Evolutionary conservation across 2,888 invertebrate species (phyloP), one percentile per base, ranked within the genome.

Genomic region (Lysandra bellargus): DNA sequence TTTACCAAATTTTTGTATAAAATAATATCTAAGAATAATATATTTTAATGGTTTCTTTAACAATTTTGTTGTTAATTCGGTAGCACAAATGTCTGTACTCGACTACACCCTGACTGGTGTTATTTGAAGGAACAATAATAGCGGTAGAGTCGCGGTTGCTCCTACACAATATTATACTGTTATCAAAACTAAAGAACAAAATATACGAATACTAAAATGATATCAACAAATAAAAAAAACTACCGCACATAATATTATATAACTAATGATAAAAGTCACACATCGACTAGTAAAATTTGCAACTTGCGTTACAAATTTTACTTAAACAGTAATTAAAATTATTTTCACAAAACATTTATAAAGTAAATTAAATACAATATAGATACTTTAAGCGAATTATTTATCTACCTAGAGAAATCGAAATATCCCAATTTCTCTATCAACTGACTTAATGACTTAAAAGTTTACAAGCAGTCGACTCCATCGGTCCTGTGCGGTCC

Each of bases 51-150:
- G 23, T 53, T 69, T 33, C 49, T 88, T 88, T 84, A 85, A 86
- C 84, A 86, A 85, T 89, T 90, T 88, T 90, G 89, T 90, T 89
- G 88, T 88, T 88, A 88, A 88, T 89, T 89, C 89, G 85, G 90
- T 88, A 88, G 87, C 88, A 86, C 84, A 84, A 87, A 86, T 87
- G 87, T 86, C 88, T 87, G 88, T 88, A 83, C 86, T 83, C 83
- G 92, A 91, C 91, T 93, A 93, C 93, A 93, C 93, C 93, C 93
- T 90, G 88, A 87, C 88, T 84, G 89, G 89, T 91, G 91, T 90
- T 92, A 85, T 90, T 89, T 87, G 86, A 85, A 79, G 79, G 87
- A 85, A 85, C 85, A 87, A 81, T 49, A 85, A 82, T 85, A 84
- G 82, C 80, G 57, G 80, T 88, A 82, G 91, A 91, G 91, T 85